phyloP scores from a whole-genome alignment of 1,140 invertebrate species.

The Nasonia longicornis region DNA sequence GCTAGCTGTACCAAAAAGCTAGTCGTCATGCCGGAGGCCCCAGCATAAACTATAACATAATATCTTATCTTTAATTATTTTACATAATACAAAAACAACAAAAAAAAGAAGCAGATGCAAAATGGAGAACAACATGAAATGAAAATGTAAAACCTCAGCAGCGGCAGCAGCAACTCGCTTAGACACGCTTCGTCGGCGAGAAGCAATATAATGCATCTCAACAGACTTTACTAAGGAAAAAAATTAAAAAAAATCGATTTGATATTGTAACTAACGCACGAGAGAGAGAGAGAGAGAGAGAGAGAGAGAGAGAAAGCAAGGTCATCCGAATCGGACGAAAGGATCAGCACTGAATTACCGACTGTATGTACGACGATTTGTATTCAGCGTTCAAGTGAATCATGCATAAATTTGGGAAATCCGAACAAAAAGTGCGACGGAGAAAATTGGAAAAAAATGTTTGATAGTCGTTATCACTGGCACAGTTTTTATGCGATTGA shows the following conservation, averaged over 20 bases:
- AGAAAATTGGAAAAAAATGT: slow-evolving; percentile 42
- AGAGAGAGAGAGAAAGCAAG: slow-evolving; percentile 31
- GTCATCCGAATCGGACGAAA: slow-evolving; percentile 49
- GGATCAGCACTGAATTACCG: slow-evolving; percentile 54
- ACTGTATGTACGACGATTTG: slow-evolving; percentile 48
- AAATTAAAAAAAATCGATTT: slow-evolving; percentile 41
- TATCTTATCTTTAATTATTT: slow-evolving; percentile 68
- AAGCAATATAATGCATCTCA: slow-evolving; percentile 45
- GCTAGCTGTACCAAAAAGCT: slow-evolving; percentile 66
- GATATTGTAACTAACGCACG: slow-evolving; percentile 23
- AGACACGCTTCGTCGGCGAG: slow-evolving; percentile 31
- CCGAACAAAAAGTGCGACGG: slow-evolving; percentile 42
- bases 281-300: slow-evolving; percentile 15
- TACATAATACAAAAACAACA: slow-evolving; percentile 62
- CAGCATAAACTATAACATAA: slow-evolving; percentile 67
- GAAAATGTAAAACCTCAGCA: slow-evolving; percentile 48
- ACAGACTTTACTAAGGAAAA: slow-evolving; percentile 42
- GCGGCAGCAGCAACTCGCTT: slow-evolving; percentile 35
- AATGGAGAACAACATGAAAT: slow-evolving; percentile 49
- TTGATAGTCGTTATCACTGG: neutral
- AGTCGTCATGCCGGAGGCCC: slow-evolving; percentile 66
- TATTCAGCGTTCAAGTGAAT: slow-evolving; percentile 54
- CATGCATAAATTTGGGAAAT: slow-evolving; percentile 53
- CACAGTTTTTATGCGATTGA: slow-evolving; percentile 40
- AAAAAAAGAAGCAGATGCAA: slow-evolving; percentile 49